Evolutionary conservation across 2,797 vertebrate species (phyloP), one percentile per base, ranked within the genome.

Genomic region (Rhyacichthys aspro): DNA sequence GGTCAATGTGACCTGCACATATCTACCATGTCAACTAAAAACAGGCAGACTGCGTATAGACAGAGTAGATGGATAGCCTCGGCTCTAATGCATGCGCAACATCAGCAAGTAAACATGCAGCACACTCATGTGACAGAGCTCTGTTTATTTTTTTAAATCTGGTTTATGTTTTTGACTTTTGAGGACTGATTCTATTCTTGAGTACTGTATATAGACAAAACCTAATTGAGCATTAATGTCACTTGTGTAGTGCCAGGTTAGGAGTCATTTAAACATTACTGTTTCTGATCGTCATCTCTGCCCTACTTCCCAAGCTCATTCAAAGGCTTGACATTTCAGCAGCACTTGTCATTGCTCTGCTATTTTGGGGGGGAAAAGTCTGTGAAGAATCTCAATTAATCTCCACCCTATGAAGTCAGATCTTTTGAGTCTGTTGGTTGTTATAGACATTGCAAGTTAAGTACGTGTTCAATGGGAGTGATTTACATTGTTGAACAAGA

Each of bases 1-100:
- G 89, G 92, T 92, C 89, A 81, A 55, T 73, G 55, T 87, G 89
- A 91, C 91, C 87, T 71, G 36, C 53, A 75, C 72, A 71, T 81
- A 82, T 84, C 76, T 79, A 45, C 74, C 63, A 15, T 77, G 80
- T 74, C 60, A 46, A 48, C 70, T 72, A 79, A 73, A 39, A 74
- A 79, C 71, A 72, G 58, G 57, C 49, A 57, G 44, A 63, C 60
- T 47, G 65, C 59, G 72, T 55, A 58, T 76, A 81, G 79, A 79
- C 59, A n/a, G 43, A 56, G 15, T 23, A 61, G 67, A 79, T 47
- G 55, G 59, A 68, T 72, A 38, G 16, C 74, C 48, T 57, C 55
- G 18, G 39, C 60, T 62, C 65, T 66, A 57, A 46, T 23, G 44
- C 14, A 39, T 46, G 56, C 70, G 43, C 79, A 61, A 56, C 67